phyloP scores from a whole-genome alignment of 2,797 vertebrate species.

The Macroramphosus scolopax region DNA sequence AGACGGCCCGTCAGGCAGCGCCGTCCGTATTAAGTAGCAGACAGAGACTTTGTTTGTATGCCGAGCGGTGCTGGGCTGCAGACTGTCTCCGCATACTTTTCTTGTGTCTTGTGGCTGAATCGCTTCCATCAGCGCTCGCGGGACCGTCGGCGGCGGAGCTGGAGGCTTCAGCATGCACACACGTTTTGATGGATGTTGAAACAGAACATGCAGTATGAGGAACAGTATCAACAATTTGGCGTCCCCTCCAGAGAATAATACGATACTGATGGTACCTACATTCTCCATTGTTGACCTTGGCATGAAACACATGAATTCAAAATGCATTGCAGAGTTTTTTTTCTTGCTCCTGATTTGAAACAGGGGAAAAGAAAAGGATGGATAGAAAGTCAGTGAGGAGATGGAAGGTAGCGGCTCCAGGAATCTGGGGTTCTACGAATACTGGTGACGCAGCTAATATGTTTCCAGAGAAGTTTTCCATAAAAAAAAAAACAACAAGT shows the following conservation, averaged over 20 bases:
- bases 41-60: constrained; percentile 47
- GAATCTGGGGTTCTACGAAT: too few species aligned
- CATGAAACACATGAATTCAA: background rate
- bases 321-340: background rate
- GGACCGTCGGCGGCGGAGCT: constrained; percentile 45
- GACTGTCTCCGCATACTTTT: too few species aligned
- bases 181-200: constrained; percentile 17
- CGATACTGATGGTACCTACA: too few species aligned
- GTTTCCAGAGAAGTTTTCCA: constrained; percentile 25
- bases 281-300: too few species aligned
- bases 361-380: constrained; percentile 2
- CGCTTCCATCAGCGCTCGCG: constrained; percentile 47
- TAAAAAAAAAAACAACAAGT: constrained; percentile 53
- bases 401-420: too few species aligned
- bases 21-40: constrained; percentile 51
- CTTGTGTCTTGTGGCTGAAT: constrained; percentile 30
- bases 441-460: constrained; percentile 1
- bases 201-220: constrained; percentile 25
- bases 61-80: constrained; percentile 34
- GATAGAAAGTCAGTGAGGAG: too few species aligned
- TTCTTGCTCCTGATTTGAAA: constrained; percentile 2
- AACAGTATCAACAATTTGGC: constrained; percentile 4
- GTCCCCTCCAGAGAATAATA: too few species aligned
- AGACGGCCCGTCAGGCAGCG: constrained; percentile 30
- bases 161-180: constrained; percentile 21